phyloP scores from a whole-genome alignment of 2,888 invertebrate genomes.

The Willowsia nigromaculata region DNA sequence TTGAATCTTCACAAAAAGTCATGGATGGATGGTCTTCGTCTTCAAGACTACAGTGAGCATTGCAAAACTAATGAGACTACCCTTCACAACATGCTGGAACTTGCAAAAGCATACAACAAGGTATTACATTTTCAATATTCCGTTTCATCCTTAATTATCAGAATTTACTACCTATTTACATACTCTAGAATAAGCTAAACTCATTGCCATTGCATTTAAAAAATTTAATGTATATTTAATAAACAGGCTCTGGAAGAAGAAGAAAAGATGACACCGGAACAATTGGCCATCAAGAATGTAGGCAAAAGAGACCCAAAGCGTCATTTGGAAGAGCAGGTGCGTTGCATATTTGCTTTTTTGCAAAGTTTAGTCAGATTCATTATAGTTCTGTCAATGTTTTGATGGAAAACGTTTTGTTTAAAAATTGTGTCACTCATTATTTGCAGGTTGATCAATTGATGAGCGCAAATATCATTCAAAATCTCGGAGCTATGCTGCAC shows the following conservation, averaged over 20 bases:
- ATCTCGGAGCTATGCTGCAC: constrained; percentile 97
- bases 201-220: neutral
- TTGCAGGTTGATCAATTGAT: constrained; percentile 88
- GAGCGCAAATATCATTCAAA: constrained; percentile 98
- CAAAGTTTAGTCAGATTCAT: neutral
- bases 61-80: constrained; percentile 95
- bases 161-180: no score
- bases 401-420: neutral
- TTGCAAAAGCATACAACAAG: constrained; percentile 98
- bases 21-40: constrained; percentile 97
- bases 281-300: constrained; percentile 99
- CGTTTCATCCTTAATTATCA: no score
- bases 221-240: neutral
- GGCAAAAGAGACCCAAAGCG: constrained; percentile 99
- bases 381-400: neutral
- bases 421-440: neutral
- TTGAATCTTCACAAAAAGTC: constrained; percentile 99
- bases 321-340: constrained; percentile 98
- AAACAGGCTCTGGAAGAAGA: constrained; percentile 95
- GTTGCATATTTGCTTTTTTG: neutral
- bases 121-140: constrained; percentile 79
- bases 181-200: neutral
- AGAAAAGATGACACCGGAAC: constrained; percentile 99
- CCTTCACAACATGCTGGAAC: constrained; percentile 96
- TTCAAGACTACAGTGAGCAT: constrained; percentile 95